Conservation (phyloP, 2,797 vertebrate species). For the Peromyscus melanophrys region DNA sequence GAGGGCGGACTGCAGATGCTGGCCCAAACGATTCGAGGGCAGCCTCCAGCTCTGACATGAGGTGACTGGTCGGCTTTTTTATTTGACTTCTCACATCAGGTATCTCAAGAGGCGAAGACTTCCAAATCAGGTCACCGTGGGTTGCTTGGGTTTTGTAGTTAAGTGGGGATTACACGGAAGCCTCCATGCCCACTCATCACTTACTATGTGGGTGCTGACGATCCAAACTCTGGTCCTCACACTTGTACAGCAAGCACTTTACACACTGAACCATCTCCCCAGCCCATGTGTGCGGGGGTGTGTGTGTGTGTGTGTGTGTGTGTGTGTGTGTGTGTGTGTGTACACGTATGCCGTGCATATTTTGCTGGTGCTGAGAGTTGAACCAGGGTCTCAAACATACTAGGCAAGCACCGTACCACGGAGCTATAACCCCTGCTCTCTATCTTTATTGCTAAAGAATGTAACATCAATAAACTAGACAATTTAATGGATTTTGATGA, state of each 20-base stretch:
- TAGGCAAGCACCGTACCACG: neutral
- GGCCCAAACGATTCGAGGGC: neutral
- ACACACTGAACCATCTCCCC: neutral
- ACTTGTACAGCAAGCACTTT: neutral
- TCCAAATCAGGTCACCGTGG: neutral
- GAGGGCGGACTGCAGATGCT: fast-evolving
- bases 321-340: neutral
- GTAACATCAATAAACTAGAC: neutral
- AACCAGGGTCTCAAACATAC: neutral
- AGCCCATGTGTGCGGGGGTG: too few relatives aligned
- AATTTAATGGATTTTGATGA: neutral
- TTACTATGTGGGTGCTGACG: neutral
- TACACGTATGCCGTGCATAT: too few relatives aligned
- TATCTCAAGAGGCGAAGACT: neutral
- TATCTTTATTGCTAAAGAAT: neutral
- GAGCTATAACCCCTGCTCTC: neutral
- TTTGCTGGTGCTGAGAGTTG: neutral
- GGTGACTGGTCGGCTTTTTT: neutral
- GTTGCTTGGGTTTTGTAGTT: neutral
- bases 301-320: neutral
- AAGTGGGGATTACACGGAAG: neutral
- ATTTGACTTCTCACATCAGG: neutral
- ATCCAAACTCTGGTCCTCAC: neutral
- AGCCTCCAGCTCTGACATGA: fast-evolving
- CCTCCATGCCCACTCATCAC: neutral